Evolutionary conservation across 35 echinoderm and acorn worm species (phyloP).

Genomic region (Diadema setosum): DNA sequence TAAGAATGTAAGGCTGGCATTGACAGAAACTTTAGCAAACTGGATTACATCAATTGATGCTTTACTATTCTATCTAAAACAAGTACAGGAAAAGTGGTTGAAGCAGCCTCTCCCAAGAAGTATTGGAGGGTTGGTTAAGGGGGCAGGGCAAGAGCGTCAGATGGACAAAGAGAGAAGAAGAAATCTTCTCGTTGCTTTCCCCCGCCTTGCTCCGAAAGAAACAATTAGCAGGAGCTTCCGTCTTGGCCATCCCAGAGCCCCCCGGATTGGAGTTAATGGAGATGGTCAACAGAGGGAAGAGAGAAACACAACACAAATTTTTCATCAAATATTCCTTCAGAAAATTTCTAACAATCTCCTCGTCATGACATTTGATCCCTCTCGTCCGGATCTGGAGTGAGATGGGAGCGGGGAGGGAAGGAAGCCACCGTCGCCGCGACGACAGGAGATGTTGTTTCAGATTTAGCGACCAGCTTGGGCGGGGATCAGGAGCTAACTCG

Average conservation of each 20-base stretch:
- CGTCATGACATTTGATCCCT: conserved; percentile 11
- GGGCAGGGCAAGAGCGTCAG: too few relatives aligned
- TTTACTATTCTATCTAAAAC: too few relatives aligned
- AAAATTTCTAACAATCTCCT: background rate
- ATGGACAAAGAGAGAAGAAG: too few relatives aligned
- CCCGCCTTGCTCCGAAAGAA: too few relatives aligned
- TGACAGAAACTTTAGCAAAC: too few relatives aligned
- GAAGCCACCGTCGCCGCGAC: background rate
- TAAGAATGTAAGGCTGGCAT: too few relatives aligned
- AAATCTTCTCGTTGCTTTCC: too few relatives aligned
- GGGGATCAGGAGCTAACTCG: conserved; percentile 1
- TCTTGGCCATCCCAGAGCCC: background rate
- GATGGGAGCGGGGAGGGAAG: background rate
- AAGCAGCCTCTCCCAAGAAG: too few relatives aligned
- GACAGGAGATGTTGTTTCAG: conserved; percentile 12
- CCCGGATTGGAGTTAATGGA: background rate
- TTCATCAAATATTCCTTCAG: background rate
- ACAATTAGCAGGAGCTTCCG: background rate
- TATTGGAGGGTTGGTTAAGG: too few relatives aligned
- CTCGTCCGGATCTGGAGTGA: background rate
- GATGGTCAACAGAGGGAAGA: background rate
- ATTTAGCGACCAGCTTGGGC: background rate
- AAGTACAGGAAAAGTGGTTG: too few relatives aligned
- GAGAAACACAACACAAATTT: background rate
- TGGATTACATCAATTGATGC: too few relatives aligned